Base-by-base conservation (phyloP, 1,140 invertebrate genomes). In the Stenopsyche tienmushanensis region DNA sequence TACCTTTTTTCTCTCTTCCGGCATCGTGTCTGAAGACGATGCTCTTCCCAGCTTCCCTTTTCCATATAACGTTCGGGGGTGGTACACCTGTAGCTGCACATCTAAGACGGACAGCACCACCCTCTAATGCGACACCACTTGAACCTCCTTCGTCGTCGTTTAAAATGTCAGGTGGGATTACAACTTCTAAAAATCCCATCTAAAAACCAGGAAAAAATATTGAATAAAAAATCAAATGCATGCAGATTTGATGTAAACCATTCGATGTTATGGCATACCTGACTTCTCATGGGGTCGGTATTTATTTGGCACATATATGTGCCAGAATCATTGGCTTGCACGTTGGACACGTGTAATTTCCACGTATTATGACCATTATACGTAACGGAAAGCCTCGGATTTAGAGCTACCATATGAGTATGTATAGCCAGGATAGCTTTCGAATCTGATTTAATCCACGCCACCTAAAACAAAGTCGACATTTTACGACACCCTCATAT, bases 361-460 rank as follows among this genome's bases (percentile, higher is more conserved):
- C 92, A 95, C 59, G 92, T 93, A 74, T 94, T 93, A 79, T 94
- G 91, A 47, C 92, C 91, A 79, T 94, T 94, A 80, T 94, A 92
- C 45, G 90, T 92, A 64, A 94, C 92, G 21, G 87, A 87, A 64
- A 93, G 84, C 53, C 92, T 83, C 25, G 88, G 86, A 81, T 94
- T 94, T 74, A 93, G 84, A 13, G 92, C 89, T 64, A 96, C 92
- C 84, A 94, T 90, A 73, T 92, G 90, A 50, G 89, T 93, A 74
- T 95, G 92, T 71, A 94, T 92, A 2, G 93, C 93, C 67, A 95
- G 82, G 71, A 96, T 92, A 54, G 90, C 90, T 77, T 93, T 91
- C 3, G 91, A 89, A 78, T 94, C 92, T 3, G 90, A 90, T 76
- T 94, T 93, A 74, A 95, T 92, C 93, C 92, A 95, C 47, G 91